Percentiles rank a stretch among this genome's conserved stretches.
phyloP scores from a whole-genome alignment of 1,140 invertebrate species.

The Dreissena polymorpha region DNA sequence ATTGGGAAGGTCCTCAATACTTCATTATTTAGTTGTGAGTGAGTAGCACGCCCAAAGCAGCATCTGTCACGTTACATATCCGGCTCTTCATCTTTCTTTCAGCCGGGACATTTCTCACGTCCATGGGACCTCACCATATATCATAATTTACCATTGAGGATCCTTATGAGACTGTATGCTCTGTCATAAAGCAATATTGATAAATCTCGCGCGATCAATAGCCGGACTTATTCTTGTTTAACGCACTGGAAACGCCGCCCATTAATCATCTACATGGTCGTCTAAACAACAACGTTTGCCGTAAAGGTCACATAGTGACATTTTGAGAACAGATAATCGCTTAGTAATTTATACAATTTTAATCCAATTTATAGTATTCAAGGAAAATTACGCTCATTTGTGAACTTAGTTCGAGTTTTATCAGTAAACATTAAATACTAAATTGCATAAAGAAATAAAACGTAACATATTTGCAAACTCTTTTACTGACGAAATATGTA shows the following conservation, averaged over 20 bases:
- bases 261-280: neutral
- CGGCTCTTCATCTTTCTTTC: too few relatives aligned
- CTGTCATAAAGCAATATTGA: slow-evolving; percentile 7
- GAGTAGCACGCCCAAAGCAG: too few relatives aligned
- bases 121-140: neutral
- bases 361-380: slow-evolving; percentile 8
- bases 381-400: neutral
- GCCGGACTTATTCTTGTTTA: neutral
- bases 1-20: too few relatives aligned
- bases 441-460: too few relatives aligned
- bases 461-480: too few relatives aligned
- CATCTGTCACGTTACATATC: too few relatives aligned
- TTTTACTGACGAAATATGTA: too few relatives aligned
- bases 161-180: neutral
- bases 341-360: slow-evolving; percentile 31
- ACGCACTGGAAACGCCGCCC: neutral
- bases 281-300: neutral
- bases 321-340: slow-evolving; percentile 18
- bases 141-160: slow-evolving; percentile 2
- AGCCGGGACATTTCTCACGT: neutral
- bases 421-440: too few relatives aligned
- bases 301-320: slow-evolving; percentile 26
- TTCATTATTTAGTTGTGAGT: too few relatives aligned
- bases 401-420: too few relatives aligned
- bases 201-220: neutral